Base-by-base conservation (phyloP, 2,113 vertebrate genomes). In the Engystomops pustulosus region DNA sequence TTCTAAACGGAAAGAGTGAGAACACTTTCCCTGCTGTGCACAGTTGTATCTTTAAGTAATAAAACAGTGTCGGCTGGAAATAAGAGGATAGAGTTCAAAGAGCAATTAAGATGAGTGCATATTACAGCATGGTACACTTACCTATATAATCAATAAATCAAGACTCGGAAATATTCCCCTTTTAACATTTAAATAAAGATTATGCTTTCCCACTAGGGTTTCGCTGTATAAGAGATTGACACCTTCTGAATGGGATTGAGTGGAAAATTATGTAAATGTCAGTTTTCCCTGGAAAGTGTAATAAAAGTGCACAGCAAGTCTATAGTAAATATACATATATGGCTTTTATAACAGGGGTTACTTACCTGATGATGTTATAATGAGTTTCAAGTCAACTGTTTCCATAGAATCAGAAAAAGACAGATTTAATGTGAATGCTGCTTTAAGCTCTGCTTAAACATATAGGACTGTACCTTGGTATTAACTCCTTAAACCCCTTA, bases 1-100 rank as follows among this genome's bases (percentile, higher is more conserved):
- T 78, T 51, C 75, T 78, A 38, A 78, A 60, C 51, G 51, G 75
- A 11, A 78, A 78, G 53, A 41, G 75, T 41, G 75, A 78, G 75
- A 78, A 78, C 51, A 78, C 75, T 78, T 78, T 60, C 41, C 75
- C 75, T 78, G 75, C 75, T 78, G 75, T 78, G 75, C 75, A 78
- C 75, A 78, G 75, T 78, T 78, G 75, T 38, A 60, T 60, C 32
- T 60, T 78, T 78, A 78, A 78, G 75, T 78, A 60, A 78, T 78
- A 78, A 78, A 60, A 38, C 23, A 78, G 51, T 20, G 20, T 10
- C 1, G 36, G 51, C 41, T 1, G 51, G 30, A 78, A 60, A 55
- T 58, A 78, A 78, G 34, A 78, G 75, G 32, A 58, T 58, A 78
- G 75, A 78, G 75, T 53, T 78, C 75, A 78, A 78, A 58, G 75